phyloP scores from a whole-genome alignment of 37 sponge, comb jelly and placozoan species.

The Axinella damicornis region DNA sequence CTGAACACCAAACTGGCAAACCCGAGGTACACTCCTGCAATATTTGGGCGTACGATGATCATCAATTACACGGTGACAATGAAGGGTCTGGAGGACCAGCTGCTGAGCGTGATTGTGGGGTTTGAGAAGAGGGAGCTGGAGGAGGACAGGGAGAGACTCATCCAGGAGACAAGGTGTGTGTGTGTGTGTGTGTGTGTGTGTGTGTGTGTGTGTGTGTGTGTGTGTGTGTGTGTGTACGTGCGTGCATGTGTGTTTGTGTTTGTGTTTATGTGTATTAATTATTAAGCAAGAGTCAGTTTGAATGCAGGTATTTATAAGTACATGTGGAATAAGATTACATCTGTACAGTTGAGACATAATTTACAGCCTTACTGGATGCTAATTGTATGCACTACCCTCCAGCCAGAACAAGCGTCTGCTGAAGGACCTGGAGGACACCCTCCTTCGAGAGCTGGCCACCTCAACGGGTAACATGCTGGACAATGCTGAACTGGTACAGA shows the following conservation, averaged over 20 bases:
- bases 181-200: constrained; percentile 3
- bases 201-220: not conserved
- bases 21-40: constrained; percentile 98
- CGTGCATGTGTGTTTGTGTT: constrained; percentile 1
- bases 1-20: constrained; percentile 98
- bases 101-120: constrained; percentile 98
- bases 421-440: constrained; percentile 98
- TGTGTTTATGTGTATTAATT: too few relatives aligned
- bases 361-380: too few relatives aligned
- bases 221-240: not conserved
- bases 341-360: too few relatives aligned
- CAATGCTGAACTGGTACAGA: constrained; percentile 95
- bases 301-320: too few relatives aligned
- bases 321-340: too few relatives aligned
- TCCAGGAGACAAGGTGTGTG: constrained; percentile 90
- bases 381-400: not conserved
- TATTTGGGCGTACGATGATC: constrained; percentile 97
- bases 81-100: constrained; percentile 99
- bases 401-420: constrained; percentile 95
- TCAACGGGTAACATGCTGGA: constrained; percentile 99
- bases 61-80: constrained; percentile 99
- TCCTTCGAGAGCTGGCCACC: constrained; percentile 96
- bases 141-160: constrained; percentile 92
- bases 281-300: too few relatives aligned
- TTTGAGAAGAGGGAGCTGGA: constrained; percentile 96